A percentile compares a stretch with the other conserved stretches of the same genome.
Evolutionary conservation across 2,797 vertebrate genomes (phyloP).

Genomic region (Capromys pilorides): DNA sequence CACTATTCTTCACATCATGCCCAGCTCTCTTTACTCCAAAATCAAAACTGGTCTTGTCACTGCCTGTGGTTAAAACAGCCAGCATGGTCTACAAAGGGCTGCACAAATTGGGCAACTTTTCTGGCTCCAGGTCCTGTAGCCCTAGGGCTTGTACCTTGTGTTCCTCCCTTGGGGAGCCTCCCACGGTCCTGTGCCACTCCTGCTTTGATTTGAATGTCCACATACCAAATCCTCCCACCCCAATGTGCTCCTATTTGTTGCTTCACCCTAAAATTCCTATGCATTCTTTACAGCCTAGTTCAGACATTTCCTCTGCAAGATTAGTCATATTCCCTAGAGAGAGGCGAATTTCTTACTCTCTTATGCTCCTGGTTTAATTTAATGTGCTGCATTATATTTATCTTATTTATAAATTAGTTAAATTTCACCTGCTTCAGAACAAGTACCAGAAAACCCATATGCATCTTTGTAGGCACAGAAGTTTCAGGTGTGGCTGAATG

Average conservation of each 20-base stretch:
- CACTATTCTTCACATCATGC: not conserved
- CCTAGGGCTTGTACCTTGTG: not conserved
- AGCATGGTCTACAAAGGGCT: not conserved
- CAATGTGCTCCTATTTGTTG: not conserved
- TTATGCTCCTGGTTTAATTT: not conserved
- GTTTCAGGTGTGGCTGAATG: not conserved
- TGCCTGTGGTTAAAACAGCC: not conserved
- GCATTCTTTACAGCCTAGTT: constrained; percentile 8
- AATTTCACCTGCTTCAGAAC: not conserved
- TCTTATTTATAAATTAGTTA: not conserved
- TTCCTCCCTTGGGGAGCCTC: not conserved
- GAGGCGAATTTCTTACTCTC: not conserved
- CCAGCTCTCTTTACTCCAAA: not conserved
- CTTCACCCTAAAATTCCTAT: not conserved
- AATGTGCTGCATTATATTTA: not conserved
- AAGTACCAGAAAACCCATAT: not conserved
- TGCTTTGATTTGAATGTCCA: not conserved
- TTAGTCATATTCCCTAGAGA: not conserved
- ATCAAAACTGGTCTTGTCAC: not conserved
- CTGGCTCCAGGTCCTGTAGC: not conserved
- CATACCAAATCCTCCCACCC: not conserved
- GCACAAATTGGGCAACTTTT: not conserved
- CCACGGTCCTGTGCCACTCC: not conserved
- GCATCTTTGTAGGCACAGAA: not conserved
- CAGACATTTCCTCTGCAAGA: not conserved